Percentiles rank a stretch among this genome's conserved stretches.
Evolutionary conservation across 2,113 vertebrate species (phyloP).

Genomic region (Cheilinus undulatus): DNA sequence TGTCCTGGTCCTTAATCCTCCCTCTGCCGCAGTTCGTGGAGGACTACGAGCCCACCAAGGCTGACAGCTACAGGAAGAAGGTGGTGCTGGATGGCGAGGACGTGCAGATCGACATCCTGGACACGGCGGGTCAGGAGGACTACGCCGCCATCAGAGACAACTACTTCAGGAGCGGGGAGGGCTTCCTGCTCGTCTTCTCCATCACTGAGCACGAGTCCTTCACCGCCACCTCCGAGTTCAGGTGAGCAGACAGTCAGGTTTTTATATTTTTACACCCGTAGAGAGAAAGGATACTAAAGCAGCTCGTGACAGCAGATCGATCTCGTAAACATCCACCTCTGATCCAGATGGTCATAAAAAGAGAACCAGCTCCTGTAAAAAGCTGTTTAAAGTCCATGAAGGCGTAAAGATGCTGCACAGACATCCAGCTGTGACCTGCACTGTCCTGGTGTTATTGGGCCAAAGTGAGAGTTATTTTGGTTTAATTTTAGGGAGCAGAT

Average conservation of each 20-base stretch:
- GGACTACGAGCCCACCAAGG: constrained; percentile 99
- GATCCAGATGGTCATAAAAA: not conserved
- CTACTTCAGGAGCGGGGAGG: constrained; percentile 98
- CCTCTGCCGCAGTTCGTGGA: constrained; percentile 90
- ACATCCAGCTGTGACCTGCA: too few species aligned
- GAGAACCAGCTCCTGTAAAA: not conserved
- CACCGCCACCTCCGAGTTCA: constrained; percentile 91
- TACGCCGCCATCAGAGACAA: constrained; percentile 98
- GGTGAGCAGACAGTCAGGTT: constrained; percentile 65
- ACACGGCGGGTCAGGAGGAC: constrained; percentile 92
- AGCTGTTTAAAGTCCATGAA: not conserved
- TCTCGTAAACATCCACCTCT: not conserved
- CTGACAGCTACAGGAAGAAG: constrained; percentile 99
- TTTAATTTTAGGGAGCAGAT: constrained; percentile 92
- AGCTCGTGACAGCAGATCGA: not conserved
- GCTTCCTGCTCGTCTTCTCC: constrained; percentile 96
- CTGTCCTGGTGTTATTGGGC: too few species aligned
- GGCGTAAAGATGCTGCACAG: too few species aligned
- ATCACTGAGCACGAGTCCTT: constrained; percentile 97
- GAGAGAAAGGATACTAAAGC: too few species aligned
- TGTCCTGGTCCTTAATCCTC: fast-evolving
- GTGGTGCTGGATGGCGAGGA: constrained; percentile 98
- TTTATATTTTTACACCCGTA: too few species aligned
- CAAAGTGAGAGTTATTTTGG: constrained; percentile 10
- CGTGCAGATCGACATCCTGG: constrained; percentile 95